Evolutionary conservation across 1,140 invertebrate genomes (phyloP).

Genomic region (Tribolium castaneum): DNA sequence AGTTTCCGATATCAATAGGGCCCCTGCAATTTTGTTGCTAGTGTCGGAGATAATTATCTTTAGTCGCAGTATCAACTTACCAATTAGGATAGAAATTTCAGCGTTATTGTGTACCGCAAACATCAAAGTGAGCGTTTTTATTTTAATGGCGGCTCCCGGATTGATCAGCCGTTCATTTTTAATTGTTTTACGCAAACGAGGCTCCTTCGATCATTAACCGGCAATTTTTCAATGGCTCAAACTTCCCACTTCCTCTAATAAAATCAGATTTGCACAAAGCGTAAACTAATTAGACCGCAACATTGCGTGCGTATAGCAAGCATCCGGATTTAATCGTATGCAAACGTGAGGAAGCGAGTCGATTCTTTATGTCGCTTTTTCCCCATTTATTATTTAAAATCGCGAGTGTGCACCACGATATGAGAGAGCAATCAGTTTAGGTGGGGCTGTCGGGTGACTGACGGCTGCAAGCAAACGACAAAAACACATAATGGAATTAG

Average conservation of each 20-base stretch:
- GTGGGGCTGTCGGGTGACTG: background rate
- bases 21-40: background rate
- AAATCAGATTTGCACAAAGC: background rate
- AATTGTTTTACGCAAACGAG: constrained; percentile 1
- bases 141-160: background rate
- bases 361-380: constrained; percentile 32
- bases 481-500: background rate
- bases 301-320: background rate
- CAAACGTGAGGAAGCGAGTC: constrained; percentile 12
- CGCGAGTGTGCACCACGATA: constrained; percentile 7
- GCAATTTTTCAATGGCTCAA: background rate
- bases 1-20: constrained; percentile 25
- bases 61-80: constrained; percentile 25
- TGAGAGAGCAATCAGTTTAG: constrained; percentile 16
- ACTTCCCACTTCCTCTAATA: background rate
- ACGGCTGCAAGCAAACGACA: background rate
- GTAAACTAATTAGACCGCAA: constrained; percentile 3
- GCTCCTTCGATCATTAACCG: background rate
- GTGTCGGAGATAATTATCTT: constrained; percentile 30
- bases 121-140: background rate
- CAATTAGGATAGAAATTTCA: background rate
- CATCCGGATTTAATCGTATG: constrained; percentile 16
- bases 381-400: constrained; percentile 22
- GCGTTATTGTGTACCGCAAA: background rate
- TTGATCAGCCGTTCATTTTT: constrained; percentile 28